phyloP scores from a whole-genome alignment of 2,888 invertebrate genomes.

The Apodemia mormo region DNA sequence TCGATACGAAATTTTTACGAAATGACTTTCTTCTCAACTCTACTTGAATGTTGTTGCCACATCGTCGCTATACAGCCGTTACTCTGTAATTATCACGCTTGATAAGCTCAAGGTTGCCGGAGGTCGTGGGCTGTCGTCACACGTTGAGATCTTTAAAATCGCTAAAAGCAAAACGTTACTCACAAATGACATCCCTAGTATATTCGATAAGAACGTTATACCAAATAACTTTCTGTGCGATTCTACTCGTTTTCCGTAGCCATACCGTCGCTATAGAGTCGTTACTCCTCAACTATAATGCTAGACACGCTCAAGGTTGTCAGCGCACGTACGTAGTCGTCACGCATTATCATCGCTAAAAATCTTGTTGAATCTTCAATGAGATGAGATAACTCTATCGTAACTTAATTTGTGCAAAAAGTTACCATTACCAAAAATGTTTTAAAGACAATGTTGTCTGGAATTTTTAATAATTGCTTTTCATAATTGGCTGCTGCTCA shows the following conservation, averaged over 20 bases:
- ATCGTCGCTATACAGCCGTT: too few species aligned
- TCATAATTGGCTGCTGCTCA: too few species aligned
- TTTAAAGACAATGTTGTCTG: too few species aligned
- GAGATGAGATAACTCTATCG: constrained; percentile 39
- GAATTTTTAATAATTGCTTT: too few species aligned
- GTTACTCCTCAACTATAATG: constrained; percentile 48
- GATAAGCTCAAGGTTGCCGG: too few species aligned
- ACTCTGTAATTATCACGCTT: too few species aligned
- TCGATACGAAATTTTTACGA: too few species aligned
- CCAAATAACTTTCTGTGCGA: not conserved
- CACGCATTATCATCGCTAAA: constrained; percentile 50
- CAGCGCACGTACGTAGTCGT: constrained; percentile 45
- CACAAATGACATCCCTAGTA: too few species aligned
- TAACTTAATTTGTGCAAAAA: not conserved
- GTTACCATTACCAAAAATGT: too few species aligned
- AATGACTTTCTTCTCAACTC: too few species aligned
- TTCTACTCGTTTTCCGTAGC: not conserved
- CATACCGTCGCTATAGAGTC: constrained; percentile 29
- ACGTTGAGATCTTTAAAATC: constrained; percentile 30
- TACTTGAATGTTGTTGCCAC: too few species aligned
- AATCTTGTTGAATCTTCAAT: constrained; percentile 50
- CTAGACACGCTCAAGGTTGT: constrained; percentile 64
- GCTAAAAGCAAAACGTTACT: too few species aligned
- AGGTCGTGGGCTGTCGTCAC: constrained; percentile 45
- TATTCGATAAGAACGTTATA: not conserved